Evolutionary conservation across 2,888 invertebrate genomes (phyloP).

Genomic region (Eurytoma adleriae): DNA sequence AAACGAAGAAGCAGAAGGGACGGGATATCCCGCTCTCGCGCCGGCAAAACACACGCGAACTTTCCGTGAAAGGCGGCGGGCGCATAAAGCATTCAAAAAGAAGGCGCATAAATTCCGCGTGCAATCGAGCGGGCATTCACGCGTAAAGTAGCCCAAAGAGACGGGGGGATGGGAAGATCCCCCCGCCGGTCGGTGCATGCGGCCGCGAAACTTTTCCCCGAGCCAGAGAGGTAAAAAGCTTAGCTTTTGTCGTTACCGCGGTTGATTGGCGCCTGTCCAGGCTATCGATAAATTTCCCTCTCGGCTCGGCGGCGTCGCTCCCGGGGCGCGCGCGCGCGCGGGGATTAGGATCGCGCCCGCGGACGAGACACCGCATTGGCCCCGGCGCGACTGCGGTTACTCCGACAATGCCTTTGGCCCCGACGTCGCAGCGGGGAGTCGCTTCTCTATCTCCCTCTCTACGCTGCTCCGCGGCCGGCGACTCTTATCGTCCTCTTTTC

Average conservation of each 20-base stretch:
- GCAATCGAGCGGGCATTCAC: conserved; percentile 55
- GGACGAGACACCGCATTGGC: conserved; percentile 27
- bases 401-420: conserved; percentile 42
- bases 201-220: conserved; percentile 45
- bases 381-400: conserved; percentile 35
- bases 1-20: not conserved
- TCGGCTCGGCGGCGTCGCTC: not conserved
- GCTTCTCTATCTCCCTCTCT: not conserved
- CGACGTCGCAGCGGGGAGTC: conserved; percentile 19
- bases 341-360: conserved; percentile 41
- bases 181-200: not conserved
- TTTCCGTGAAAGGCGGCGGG: conserved; percentile 31
- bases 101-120: conserved; percentile 56
- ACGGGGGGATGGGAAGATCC: not conserved
- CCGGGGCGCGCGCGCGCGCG: not conserved
- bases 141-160: conserved; percentile 41
- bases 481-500: conserved; percentile 39
- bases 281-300: conserved; percentile 53
- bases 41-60: conserved; percentile 37
- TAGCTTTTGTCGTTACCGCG: conserved; percentile 49
- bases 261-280: conserved; percentile 58
- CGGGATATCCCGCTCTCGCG: not conserved
- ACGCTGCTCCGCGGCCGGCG: not conserved
- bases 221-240: conserved; percentile 36
- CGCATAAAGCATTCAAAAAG: conserved; percentile 54